Evolutionary conservation across 2,888 invertebrate genomes (phyloP).

Genomic region (Macrophya alboannulata): DNA sequence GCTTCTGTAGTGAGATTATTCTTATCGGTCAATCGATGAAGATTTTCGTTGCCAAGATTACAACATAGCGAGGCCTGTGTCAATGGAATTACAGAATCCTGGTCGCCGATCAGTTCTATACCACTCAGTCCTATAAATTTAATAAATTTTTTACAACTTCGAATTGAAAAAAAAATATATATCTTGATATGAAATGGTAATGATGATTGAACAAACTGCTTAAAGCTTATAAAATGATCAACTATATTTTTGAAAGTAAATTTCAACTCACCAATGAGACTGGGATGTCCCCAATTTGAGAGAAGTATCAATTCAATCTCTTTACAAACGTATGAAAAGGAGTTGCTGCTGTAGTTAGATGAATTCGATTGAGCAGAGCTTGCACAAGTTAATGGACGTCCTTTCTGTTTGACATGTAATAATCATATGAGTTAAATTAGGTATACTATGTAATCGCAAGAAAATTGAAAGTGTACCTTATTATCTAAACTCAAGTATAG

Average conservation of each 20-base stretch:
- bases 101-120: slow-evolving; percentile 70
- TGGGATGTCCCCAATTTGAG: slow-evolving; percentile 85
- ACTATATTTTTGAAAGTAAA: not conserved
- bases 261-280: slow-evolving; percentile 81
- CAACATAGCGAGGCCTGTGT: slow-evolving; percentile 64
- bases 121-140: slow-evolving; percentile 70
- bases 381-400: slow-evolving; percentile 72
- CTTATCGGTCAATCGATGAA: slow-evolving; percentile 85
- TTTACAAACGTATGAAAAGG: slow-evolving; percentile 73
- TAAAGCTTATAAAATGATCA: not conserved
- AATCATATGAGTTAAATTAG: not conserved
- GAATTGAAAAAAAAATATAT: not conserved
- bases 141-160: not conserved
- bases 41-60: slow-evolving; percentile 74
- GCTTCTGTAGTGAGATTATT: slow-evolving; percentile 86
- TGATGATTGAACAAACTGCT: slow-evolving; percentile 2
- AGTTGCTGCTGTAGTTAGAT: slow-evolving; percentile 62
- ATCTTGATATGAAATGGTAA: slow-evolving; percentile 1
- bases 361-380: slow-evolving; percentile 54
- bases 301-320: slow-evolving; percentile 82
- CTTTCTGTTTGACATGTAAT: slow-evolving; percentile 64
- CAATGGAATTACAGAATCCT: slow-evolving; percentile 63
- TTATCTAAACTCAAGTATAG: too few species aligned
- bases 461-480: too few species aligned
- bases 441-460: too few species aligned